phyloP scores from a whole-genome alignment of 1,140 invertebrate species.

The Ips typographus region DNA sequence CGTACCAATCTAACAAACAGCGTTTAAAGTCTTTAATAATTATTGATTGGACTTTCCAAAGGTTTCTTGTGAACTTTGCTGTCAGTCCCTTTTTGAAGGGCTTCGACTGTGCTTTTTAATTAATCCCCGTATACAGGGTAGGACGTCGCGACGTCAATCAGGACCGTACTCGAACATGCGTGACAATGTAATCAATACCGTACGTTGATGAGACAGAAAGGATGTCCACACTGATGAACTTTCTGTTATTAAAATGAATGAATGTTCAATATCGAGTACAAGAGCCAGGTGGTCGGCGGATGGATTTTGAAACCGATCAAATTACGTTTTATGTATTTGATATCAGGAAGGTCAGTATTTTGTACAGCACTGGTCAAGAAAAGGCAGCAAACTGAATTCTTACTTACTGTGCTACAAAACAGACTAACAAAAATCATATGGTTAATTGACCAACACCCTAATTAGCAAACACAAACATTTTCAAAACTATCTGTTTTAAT shows the following conservation, averaged over 20 bases:
- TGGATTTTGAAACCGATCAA: neutral
- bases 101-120: slow-evolving; percentile 14
- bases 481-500: neutral
- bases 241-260: neutral
- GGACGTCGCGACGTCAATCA: slow-evolving; percentile 6
- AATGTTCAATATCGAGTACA: slow-evolving; percentile 9
- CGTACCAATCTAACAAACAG: too few species aligned
- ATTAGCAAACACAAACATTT: too few species aligned
- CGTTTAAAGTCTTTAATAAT: neutral
- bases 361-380: too few species aligned
- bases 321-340: too few species aligned
- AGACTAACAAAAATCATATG: too few species aligned
- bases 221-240: slow-evolving; percentile 11
- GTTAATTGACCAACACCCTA: too few species aligned
- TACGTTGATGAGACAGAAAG: slow-evolving; percentile 9
- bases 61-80: slow-evolving; percentile 11
- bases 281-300: slow-evolving; percentile 13
- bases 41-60: slow-evolving; percentile 4
- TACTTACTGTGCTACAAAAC: too few species aligned
- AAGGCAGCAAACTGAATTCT: too few species aligned
- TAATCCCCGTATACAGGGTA: neutral
- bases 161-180: neutral
- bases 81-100: neutral
- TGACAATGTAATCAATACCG: neutral
- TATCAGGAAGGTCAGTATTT: too few species aligned